These are phyloP conservation scores for Shargacucullia verbasci DNA, from an alignment of 2,888 invertebrate genomes.

Conservation along the genomic window DNA sequence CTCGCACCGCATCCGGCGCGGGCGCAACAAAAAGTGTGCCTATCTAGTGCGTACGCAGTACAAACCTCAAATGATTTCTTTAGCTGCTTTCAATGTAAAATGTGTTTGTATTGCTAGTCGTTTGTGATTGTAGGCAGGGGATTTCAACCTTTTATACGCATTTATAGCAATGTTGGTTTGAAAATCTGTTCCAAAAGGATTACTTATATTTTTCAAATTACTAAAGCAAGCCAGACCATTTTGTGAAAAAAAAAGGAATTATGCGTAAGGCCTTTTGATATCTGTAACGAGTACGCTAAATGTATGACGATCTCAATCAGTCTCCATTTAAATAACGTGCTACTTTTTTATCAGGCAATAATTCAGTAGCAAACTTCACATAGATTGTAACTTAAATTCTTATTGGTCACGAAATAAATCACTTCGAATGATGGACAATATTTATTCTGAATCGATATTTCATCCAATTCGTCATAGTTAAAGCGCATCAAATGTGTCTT, in stretches of 20 bases:
- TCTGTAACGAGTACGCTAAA: constrained; percentile 22
- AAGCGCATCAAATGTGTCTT: constrained; percentile 48
- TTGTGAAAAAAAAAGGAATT: constrained; percentile 9
- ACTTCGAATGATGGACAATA: constrained; percentile 36
- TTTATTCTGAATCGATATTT: constrained; percentile 48
- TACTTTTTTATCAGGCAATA: constrained; percentile 29
- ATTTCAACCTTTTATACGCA: constrained; percentile 65
- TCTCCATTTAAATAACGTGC: constrained; percentile 32
- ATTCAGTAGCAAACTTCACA: constrained; percentile 22
- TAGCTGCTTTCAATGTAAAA: constrained; percentile 72
- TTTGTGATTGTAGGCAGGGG: constrained; percentile 61
- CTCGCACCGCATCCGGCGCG: constrained; percentile 80
- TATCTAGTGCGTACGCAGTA: constrained; percentile 63
- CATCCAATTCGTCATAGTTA: constrained; percentile 46
- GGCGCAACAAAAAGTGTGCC: constrained; percentile 77
- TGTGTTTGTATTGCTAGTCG: constrained; percentile 73
- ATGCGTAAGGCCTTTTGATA: constrained; percentile 17
- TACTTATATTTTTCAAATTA: neutral
- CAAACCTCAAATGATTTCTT: constrained; percentile 84
- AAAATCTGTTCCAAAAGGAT: neutral
- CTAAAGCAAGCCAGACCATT: neutral
- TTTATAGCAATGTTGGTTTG: neutral
- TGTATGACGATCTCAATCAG: constrained; percentile 26
- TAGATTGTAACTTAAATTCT: constrained; percentile 31
- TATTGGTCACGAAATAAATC: constrained; percentile 56